These are phyloP conservation scores for Colistium nudipinnis DNA, from an alignment of 2,113 vertebrate species.

Conservation along the genomic window DNA sequence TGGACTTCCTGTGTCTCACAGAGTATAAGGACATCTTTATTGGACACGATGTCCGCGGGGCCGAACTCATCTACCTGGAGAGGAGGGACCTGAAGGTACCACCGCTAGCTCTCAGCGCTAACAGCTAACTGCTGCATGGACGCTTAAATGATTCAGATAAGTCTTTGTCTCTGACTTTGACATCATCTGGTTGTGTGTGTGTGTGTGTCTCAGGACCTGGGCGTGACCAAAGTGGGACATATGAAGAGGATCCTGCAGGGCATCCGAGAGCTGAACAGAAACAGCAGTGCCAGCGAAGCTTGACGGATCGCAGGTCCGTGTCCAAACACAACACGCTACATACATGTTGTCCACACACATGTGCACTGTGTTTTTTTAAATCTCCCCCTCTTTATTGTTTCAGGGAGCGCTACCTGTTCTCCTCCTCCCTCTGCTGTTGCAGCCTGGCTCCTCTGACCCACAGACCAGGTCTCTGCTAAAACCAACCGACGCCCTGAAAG, in stretches of 20 bases:
- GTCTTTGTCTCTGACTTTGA: too few species aligned
- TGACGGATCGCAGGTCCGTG: conserved; percentile 68
- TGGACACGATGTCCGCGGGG: conserved; percentile 94
- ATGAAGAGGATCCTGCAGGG: conserved; percentile 98
- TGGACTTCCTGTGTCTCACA: conserved; percentile 95
- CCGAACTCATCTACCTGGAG: conserved; percentile 97
- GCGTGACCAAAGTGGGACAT: conserved; percentile 97
- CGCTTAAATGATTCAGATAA: neutral
- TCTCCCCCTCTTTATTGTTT: neutral
- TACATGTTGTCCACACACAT: neutral
- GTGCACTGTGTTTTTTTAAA: neutral
- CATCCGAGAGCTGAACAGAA: conserved; percentile 92
- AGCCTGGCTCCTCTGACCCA: conserved; percentile 2
- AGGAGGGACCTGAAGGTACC: conserved; percentile 97
- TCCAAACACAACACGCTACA: neutral
- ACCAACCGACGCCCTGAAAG: neutral
- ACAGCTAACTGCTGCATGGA: neutral
- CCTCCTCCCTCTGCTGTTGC: conserved; percentile 73
- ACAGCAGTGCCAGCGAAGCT: conserved; percentile 87
- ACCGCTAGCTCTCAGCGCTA: neutral
- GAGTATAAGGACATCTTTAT: conserved; percentile 98
- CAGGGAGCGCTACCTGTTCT: conserved; percentile 59
- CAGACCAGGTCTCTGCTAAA: too few species aligned
- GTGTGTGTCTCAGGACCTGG: conserved; percentile 86
- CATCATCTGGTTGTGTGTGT: conserved; percentile 7